Conservation (phyloP, 1,140 invertebrate genomes). For the Zelostemma sp. region DNA sequence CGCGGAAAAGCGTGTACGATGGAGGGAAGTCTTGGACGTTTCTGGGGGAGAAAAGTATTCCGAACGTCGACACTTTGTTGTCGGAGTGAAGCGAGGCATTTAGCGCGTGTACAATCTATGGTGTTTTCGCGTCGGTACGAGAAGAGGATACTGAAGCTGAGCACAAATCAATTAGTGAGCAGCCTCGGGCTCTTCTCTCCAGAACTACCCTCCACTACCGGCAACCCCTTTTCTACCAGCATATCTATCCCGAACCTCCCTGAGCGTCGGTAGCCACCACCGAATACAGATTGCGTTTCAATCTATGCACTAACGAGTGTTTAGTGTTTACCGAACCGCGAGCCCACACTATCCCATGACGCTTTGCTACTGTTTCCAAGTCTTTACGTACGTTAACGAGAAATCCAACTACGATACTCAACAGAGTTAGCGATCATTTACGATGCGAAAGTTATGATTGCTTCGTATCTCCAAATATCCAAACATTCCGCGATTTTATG, state of each 20-base stretch:
- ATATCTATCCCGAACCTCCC: slow-evolving; percentile 45
- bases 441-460: slow-evolving; percentile 42
- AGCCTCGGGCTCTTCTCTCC: slow-evolving; percentile 56
- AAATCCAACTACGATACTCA: slow-evolving; percentile 48
- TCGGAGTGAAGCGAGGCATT: slow-evolving; percentile 25
- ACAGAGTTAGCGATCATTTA: slow-evolving; percentile 39
- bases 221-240: slow-evolving; percentile 40
- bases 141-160: slow-evolving; percentile 57
- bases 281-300: slow-evolving; percentile 69
- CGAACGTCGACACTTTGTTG: not conserved
- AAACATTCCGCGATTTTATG: slow-evolving; percentile 8
- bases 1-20: too few relatives aligned
- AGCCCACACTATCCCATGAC: slow-evolving; percentile 57
- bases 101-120: slow-evolving; percentile 51
- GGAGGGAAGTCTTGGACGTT: too few relatives aligned
- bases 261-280: slow-evolving; percentile 57
- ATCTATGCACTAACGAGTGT: slow-evolving; percentile 69
- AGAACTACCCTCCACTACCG: slow-evolving; percentile 52
- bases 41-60: too few relatives aligned
- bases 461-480: slow-evolving; percentile 27
- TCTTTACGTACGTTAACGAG: slow-evolving; percentile 59
- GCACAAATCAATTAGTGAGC: slow-evolving; percentile 66
- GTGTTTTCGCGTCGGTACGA: slow-evolving; percentile 47
- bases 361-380: slow-evolving; percentile 62
- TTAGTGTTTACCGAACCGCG: slow-evolving; percentile 69